phyloP scores from a whole-genome alignment of 2,888 invertebrate species.

The Ceraclea dissimilis region DNA sequence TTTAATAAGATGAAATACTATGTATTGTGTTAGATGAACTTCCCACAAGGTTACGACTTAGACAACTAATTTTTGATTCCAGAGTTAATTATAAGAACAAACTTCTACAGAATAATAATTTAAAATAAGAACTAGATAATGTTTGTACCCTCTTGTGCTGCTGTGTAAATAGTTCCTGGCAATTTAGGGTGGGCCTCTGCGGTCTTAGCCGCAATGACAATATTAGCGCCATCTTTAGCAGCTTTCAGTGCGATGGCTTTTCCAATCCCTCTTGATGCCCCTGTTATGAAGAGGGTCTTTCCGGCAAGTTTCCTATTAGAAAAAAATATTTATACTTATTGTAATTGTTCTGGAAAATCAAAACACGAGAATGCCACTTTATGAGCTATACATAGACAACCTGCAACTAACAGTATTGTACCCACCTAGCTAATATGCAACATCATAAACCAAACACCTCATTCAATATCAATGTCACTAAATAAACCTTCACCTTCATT shows the following conservation, averaged over 20 bases:
- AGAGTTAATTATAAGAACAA: no score
- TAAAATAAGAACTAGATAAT: no score
- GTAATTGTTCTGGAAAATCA: no score
- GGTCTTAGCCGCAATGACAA: slow-evolving; percentile 88
- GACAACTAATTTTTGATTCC: no score
- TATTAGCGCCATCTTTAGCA: slow-evolving; percentile 86
- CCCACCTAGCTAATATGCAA: no score
- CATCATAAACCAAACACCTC: no score
- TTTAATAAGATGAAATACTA: not conserved
- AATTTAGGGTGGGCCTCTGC: slow-evolving; percentile 84
- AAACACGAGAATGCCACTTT: not conserved
- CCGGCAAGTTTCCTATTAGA: slow-evolving; percentile 59
- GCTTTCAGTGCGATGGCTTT: slow-evolving; percentile 90
- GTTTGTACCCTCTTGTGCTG: slow-evolving; percentile 87
- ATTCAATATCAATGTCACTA: no score
- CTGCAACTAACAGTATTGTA: not conserved
- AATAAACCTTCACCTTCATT: no score
- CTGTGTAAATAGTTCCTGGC: slow-evolving; percentile 86
- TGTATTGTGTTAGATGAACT: not conserved
- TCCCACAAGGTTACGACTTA: no score
- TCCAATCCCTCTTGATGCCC: slow-evolving; percentile 94
- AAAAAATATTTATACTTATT: not conserved
- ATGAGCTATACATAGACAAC: not conserved
- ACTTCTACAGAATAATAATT: no score
- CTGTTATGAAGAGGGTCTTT: slow-evolving; percentile 88